Base-by-base conservation (phyloP, 2,113 vertebrate genomes). In the Holacanthus passer region DNA sequence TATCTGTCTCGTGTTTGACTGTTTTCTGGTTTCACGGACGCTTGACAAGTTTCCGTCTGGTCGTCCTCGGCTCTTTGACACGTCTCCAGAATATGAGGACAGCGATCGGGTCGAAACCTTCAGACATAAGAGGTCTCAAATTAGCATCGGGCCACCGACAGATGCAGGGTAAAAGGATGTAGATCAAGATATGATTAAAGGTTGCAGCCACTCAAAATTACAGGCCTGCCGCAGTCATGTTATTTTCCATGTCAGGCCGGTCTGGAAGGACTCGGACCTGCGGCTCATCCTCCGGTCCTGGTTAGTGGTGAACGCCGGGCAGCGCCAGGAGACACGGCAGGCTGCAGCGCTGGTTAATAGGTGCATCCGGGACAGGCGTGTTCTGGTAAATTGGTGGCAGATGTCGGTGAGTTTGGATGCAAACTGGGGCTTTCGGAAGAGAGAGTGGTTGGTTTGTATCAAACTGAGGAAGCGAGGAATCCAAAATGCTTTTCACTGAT, bases 161-260 rank as follows among this genome's bases (percentile, higher is more conserved):
- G 67, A 52, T 60, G 50, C 35, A 6, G 55, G 58, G 67, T 41
- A 63, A 20, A 70, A 82, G 77, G 65, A 80, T 58, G 87, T 74
- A 87, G 86, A 88, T 88, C 70, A 76, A 45, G 53, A 81, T 67
- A 24, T 88, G 88, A 91, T 91, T 89, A 87, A 83, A 88, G 82
- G 84, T 85, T 71, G 17, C 65, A 63, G 84, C 45, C 76, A 24
- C 24, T 63, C 0, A 10, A 78, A 88, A 89, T 88, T 87, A 88
- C 86, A 88, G 79, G 71, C 82, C 83, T 22, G 66, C 20, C 56
- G 29, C 66, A 72, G 79, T 53, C 73, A 2, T 68, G 89, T 71
- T 79, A 39, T 79, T 81, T 85, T 85, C 71, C 80, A 81, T 17
- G 82, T 79, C 78, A 31, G 47, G 73, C 67, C 64, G 13, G 63